These are phyloP conservation scores for Pararge aegeria DNA, from an alignment of 1,140 invertebrate genomes.

Conservation along the genomic window DNA sequence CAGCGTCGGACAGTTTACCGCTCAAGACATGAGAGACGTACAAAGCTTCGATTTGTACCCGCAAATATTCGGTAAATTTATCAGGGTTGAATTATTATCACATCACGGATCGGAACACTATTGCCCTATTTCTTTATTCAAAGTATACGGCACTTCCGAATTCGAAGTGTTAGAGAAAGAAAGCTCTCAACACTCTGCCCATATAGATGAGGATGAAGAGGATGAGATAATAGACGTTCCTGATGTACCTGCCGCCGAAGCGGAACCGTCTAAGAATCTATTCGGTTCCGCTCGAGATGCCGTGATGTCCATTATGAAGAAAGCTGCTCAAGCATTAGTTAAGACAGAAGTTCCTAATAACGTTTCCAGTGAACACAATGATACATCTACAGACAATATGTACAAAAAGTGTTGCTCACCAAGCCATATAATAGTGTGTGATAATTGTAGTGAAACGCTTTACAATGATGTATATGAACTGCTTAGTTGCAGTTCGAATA, in stretches of 20 bases:
- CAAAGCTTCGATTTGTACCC: conserved; percentile 92
- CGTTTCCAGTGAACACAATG: conserved; percentile 69
- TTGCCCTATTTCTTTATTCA: conserved; percentile 96
- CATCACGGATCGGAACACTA: conserved; percentile 98
- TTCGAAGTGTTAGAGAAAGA: conserved; percentile 93
- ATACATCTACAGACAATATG: conserved; percentile 65
- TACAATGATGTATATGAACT: conserved; percentile 84
- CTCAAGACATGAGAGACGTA: conserved; percentile 91
- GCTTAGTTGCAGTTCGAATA: conserved; percentile 82
- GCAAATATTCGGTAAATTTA: conserved; percentile 95
- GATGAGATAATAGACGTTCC: conserved; percentile 81
- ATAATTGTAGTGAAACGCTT: conserved; percentile 84
- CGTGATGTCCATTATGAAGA: conserved; percentile 93
- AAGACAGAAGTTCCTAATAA: conserved; percentile 83
- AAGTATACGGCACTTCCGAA: conserved; percentile 94
- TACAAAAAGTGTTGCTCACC: conserved; percentile 82
- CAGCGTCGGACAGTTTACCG: conserved; percentile 91
- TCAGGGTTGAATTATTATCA: conserved; percentile 94
- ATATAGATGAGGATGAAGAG: conserved; percentile 84
- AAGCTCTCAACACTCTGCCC: conserved; percentile 81
- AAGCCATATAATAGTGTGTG: conserved; percentile 85
- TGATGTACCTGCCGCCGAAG: conserved; percentile 60
- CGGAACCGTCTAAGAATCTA: conserved; percentile 83
- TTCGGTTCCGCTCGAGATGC: conserved; percentile 92
- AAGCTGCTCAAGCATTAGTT: conserved; percentile 89